Percentiles rank a stretch among this genome's conserved stretches.
Conservation (phyloP, 2,888 invertebrate species). For the Xylota segnis region DNA sequence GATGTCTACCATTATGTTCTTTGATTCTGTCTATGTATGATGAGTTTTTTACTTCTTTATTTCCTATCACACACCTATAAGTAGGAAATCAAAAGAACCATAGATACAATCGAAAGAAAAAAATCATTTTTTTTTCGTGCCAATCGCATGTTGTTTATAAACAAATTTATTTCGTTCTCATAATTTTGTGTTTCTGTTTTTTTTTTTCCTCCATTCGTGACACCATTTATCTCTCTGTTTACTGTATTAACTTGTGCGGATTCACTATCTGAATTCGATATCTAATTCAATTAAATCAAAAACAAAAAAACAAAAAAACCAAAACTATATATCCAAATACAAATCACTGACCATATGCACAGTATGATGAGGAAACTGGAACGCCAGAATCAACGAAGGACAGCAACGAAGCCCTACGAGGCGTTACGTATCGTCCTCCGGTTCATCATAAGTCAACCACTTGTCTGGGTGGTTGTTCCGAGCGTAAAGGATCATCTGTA, state of each 20-base stretch:
- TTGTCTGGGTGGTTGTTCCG: constrained; percentile 90
- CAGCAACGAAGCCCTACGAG: constrained; percentile 84
- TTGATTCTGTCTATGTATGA: constrained; percentile 12
- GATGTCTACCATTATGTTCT: constrained; percentile 4
- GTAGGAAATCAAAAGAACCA: constrained; percentile 1
- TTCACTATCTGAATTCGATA: constrained; percentile 42
- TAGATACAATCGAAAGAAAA: constrained; percentile 4
- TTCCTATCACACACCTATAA: constrained; percentile 18
- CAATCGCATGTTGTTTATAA: constrained; percentile 48
- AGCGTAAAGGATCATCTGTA: constrained; percentile 91
- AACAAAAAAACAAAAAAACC: constrained; percentile 23
- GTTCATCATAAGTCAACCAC: constrained; percentile 86
- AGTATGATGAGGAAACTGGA: constrained; percentile 85
- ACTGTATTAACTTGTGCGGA: constrained; percentile 39
- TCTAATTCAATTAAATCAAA: constrained; percentile 31
- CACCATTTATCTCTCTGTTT: constrained; percentile 36
- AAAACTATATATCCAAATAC: constrained; percentile 1
- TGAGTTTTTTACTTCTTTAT: not conserved
- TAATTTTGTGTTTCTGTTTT: constrained; percentile 34
- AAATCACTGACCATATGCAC: constrained; percentile 74
- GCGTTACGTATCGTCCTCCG: constrained; percentile 89
- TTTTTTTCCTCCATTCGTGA: constrained; percentile 30
- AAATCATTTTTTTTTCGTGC: constrained; percentile 6
- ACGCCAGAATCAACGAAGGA: constrained; percentile 86
- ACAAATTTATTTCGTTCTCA: constrained; percentile 36